Evolutionary conservation across 2,113 vertebrate species (phyloP).

Genomic region (Nesoenas mayeri): DNA sequence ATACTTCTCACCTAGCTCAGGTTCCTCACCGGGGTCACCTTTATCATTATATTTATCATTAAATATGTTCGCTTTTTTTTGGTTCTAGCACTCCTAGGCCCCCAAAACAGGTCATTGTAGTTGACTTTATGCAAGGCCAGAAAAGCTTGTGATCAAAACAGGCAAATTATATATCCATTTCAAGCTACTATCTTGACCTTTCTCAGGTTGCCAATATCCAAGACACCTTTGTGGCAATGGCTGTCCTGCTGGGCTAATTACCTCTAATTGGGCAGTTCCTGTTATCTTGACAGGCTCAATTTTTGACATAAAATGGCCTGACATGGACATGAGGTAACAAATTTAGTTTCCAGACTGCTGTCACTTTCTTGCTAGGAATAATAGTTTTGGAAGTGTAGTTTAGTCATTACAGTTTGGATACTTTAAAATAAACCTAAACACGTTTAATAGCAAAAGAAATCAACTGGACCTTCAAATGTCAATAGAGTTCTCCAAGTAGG

Average conservation of each 20-base stretch:
- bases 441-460: not conserved
- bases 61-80: not conserved
- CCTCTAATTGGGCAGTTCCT: not conserved
- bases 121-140: not conserved
- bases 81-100: not conserved
- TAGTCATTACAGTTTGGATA: not conserved
- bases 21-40: not conserved
- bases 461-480: not conserved
- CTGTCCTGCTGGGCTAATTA: slow-evolving; percentile 1
- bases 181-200: not conserved
- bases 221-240: not conserved
- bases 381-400: not conserved
- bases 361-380: not conserved
- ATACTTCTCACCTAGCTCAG: not conserved
- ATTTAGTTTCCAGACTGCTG: not conserved
- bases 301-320: not conserved
- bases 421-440: not conserved
- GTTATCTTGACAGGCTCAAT: not conserved
- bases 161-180: slow-evolving; percentile 17
- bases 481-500: not conserved
- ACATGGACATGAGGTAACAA: not conserved
- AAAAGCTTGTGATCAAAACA: slow-evolving; percentile 15
- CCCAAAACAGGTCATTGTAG: not conserved
- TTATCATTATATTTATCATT: not conserved
- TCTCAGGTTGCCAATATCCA: not conserved